Base-by-base conservation (phyloP, 2,797 vertebrate species). In the Myotis pilosus region DNA sequence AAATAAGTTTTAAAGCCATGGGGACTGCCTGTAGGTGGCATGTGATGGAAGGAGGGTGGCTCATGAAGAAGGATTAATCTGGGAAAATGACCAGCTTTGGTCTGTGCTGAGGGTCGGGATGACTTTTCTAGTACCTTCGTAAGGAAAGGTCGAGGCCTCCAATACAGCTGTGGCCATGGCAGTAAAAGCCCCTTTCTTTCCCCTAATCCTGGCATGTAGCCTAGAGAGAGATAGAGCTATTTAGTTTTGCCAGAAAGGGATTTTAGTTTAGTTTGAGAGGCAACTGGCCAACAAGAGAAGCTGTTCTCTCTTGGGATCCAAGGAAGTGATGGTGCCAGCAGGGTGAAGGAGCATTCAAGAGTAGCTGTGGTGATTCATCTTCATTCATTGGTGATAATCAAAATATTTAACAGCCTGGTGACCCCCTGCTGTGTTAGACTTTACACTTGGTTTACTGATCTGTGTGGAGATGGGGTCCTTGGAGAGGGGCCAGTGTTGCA, bases 201-300 rank as follows among this genome's bases (percentile, higher is more conserved):
- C 19, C 12, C n/a, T 47, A 69, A 28, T 7, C 38, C 20, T 68
- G 82, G n/a, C 57, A 49, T 72, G 22, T 71, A 82, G 76, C 64
- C 51, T 72, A 72, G 33, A 74, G 25, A 81, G 44, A 96, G 8
- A 3, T n/a, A 82, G 33, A 75, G 16, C 6, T 25, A 36, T 93
- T 92, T 79, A 25, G 2, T 85, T 74, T 85, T 76, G 9, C 36
- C n/a, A 87, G 60, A 92, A 74, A 95, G 9, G 2, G 71, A 79
- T 87, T 81, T 94, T 76, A 87, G 64, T 91, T 82, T 81, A 90
- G 41, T 83, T 95, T 95, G 82, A 60, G 41, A 81, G 11, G 44
- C 30, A 87, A 83, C 49, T 72, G 20, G 20, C 79, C 16, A 80
- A 82, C 9, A 57, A 47, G 64, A 87, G 44, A 64, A 71, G 41